These are phyloP conservation scores for Flexamia atlantica DNA, from an alignment of 2,888 invertebrate species.

Conservation along the genomic window DNA sequence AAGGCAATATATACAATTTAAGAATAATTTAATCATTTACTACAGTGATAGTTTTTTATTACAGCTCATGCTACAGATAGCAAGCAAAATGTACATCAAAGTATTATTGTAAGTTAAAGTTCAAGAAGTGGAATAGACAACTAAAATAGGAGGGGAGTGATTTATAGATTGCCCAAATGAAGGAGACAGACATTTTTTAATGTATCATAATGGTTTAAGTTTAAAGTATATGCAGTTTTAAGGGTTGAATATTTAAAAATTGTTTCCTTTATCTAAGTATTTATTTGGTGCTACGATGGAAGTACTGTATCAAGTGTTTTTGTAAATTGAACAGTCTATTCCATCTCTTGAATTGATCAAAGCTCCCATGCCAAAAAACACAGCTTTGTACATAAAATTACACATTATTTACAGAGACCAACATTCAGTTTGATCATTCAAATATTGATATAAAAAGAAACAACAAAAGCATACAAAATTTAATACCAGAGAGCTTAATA, in stretches of 20 bases:
- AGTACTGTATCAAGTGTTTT: no score
- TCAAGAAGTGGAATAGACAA: conserved; percentile 21
- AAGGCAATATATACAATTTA: not conserved
- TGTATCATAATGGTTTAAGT: no score
- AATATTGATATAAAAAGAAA: not conserved
- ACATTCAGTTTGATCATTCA: not conserved
- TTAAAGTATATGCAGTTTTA: no score
- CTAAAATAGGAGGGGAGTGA: no score
- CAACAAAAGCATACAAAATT: not conserved
- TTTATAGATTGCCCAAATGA: no score
- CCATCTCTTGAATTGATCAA: not conserved
- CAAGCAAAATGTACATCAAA: conserved; percentile 19
- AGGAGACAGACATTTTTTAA: no score
- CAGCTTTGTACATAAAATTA: conserved; percentile 7
- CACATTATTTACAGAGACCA: conserved; percentile 7
- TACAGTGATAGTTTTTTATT: not conserved
- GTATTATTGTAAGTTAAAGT: not conserved
- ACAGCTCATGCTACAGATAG: conserved; percentile 35
- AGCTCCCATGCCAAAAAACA: conserved; percentile 3
- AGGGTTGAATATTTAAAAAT: no score
- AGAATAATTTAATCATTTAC: no score
- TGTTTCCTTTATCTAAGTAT: no score
- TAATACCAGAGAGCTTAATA: not conserved
- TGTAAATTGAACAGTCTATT: conserved; percentile 5
- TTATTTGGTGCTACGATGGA: no score